phyloP scores from a whole-genome alignment of 2,888 invertebrate species.

The Pimpla rufipes region DNA sequence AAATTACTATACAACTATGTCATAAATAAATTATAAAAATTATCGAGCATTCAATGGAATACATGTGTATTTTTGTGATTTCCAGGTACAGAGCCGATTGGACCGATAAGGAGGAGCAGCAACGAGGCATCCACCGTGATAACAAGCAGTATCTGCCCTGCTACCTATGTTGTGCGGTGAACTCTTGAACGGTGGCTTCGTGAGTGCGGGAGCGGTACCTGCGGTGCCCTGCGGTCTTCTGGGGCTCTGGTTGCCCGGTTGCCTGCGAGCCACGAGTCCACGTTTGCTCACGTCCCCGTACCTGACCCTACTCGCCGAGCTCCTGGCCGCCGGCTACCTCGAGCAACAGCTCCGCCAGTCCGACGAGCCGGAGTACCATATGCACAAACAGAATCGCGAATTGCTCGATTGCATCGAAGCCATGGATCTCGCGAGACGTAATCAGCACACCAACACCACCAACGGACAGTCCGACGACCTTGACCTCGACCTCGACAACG shows the following conservation, averaged over 20 bases:
- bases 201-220: conserved; percentile 84
- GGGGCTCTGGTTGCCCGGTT: conserved; percentile 84
- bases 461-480: conserved; percentile 75
- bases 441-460: conserved; percentile 74
- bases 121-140: conserved; percentile 68
- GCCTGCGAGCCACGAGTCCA: conserved; percentile 82
- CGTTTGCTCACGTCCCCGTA: conserved; percentile 81
- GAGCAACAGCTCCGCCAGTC: conserved; percentile 70
- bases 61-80: conserved; percentile 43
- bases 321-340: conserved; percentile 80
- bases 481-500: conserved; percentile 81
- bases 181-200: conserved; percentile 85
- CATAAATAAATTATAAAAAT: too few species aligned
- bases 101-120: conserved; percentile 74
- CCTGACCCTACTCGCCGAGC: conserved; percentile 82
- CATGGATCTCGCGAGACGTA: conserved; percentile 72
- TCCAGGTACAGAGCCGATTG: conserved; percentile 42
- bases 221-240: conserved; percentile 83
- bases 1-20: too few species aligned
- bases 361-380: conserved; percentile 39
- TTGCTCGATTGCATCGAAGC: conserved; percentile 40
- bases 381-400: conserved; percentile 10
- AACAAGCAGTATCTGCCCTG: conserved; percentile 66
- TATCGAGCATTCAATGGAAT: too few species aligned
- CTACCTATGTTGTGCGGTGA: conserved; percentile 85